phyloP scores from a whole-genome alignment of 2,113 vertebrate species.

The Rhea pennata region DNA sequence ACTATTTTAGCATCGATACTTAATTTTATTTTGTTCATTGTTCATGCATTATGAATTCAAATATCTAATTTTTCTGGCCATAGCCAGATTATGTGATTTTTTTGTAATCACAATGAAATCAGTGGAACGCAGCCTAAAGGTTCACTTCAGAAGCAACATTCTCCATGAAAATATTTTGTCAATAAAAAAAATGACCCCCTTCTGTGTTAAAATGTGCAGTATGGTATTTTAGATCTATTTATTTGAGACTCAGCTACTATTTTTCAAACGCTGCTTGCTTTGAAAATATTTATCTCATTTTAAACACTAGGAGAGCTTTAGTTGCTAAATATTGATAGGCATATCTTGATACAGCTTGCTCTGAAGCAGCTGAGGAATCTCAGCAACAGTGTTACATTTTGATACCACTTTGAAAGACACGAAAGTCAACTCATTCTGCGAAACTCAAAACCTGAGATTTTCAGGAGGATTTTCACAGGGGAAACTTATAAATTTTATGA shows the following conservation, averaged over 20 bases:
- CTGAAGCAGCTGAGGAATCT: neutral
- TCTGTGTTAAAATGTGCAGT: neutral
- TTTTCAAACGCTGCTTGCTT: neutral
- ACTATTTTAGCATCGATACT: neutral
- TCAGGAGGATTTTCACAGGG: too few species aligned
- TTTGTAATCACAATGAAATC: neutral
- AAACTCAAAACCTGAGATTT: too few species aligned
- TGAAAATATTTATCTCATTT: conserved; percentile 20
- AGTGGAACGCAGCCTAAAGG: neutral
- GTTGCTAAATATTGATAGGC: neutral
- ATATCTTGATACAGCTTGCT: neutral
- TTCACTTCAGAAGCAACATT: neutral
- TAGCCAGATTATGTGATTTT: neutral
- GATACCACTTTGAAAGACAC: too few species aligned
- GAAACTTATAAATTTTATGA: too few species aligned
- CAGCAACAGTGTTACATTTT: neutral
- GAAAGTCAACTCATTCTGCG: too few species aligned
- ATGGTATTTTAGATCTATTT: neutral
- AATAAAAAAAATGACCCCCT: neutral
- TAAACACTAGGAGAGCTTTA: neutral
- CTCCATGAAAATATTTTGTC: neutral
- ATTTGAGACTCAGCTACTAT: neutral
- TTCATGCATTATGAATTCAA: neutral
- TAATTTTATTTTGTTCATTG: neutral
- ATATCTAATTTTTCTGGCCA: neutral